Evolutionary conservation across 2,888 invertebrate species (phyloP).

Genomic region (Ichneumon xanthorius): DNA sequence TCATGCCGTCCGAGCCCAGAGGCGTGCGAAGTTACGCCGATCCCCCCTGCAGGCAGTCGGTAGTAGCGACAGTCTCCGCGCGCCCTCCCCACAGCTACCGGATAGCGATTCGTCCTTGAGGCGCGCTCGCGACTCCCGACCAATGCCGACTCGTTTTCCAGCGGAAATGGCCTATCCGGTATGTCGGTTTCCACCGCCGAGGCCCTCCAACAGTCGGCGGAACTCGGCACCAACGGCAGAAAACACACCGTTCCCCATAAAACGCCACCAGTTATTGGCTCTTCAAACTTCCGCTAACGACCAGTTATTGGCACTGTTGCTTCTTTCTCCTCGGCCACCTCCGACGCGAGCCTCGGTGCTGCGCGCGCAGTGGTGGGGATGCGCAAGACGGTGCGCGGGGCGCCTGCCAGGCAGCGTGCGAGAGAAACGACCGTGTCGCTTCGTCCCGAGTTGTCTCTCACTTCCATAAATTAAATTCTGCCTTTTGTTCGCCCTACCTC

Average conservation of each 20-base stretch:
- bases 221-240: conserved; percentile 25
- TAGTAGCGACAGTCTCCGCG: conserved; percentile 40
- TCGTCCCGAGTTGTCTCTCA: background rate
- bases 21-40: conserved; percentile 24
- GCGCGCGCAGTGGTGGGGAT: background rate
- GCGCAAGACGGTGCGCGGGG: background rate
- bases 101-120: conserved; percentile 63
- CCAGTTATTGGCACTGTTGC: background rate
- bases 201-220: background rate
- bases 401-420: background rate
- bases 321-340: background rate
- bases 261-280: conserved; percentile 45
- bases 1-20: conserved; percentile 36
- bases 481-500: too few relatives aligned
- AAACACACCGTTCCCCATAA: background rate
- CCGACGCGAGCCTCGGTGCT: background rate
- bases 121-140: conserved; percentile 44
- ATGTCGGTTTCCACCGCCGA: conserved; percentile 29
- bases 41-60: conserved; percentile 20
- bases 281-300: background rate
- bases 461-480: too few relatives aligned
- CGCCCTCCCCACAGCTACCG: conserved; percentile 38
- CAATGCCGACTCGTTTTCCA: conserved; percentile 67
- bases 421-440: background rate
- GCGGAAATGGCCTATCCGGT: conserved; percentile 78